Base-by-base conservation (phyloP, 2,113 vertebrate species). In the Pyrgilauda ruficollis region DNA sequence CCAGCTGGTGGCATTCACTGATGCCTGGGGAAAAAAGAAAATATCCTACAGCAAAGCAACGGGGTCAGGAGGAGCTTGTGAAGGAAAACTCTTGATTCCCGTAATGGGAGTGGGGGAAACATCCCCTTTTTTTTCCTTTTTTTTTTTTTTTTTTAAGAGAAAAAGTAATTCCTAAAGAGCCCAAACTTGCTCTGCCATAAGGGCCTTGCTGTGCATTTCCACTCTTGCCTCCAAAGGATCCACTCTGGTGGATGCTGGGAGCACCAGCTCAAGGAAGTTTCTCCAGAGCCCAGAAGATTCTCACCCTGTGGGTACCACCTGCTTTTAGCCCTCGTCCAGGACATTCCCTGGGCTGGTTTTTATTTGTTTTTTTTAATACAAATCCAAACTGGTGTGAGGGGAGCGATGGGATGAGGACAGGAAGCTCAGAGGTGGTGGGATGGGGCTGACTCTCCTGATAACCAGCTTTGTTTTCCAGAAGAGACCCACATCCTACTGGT, bases 1-100 rank as follows among this genome's bases (percentile, higher is more conserved):
- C 43, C 95, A 93, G 89, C 87, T 96, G 87, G 91, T 87, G 87
- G 73, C 56, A 53, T 24, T 28, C 75, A 62, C 70, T 68, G 86
- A 72, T 78, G 63, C 81, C 64, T 35, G 5, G 64, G 81, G 81
- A 93, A 84, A 72, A 96, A 95, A 89, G 70, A 8, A 72, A 76
- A 59, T 39, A 63, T 11, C 79, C 79, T 53, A 23, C 58, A 2
- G 59, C 68, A 69, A 75, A 90, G 82, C 75, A 94, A 47, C 44
- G 9, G 73, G 78, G 33, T 90, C 68, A 33, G 77, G 59, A 53
- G 59, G 75, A 39, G 66, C 11, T 50, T 87, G 31, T 50, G 80
- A 81, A 69, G 58, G 56, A 87, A 90, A 96, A 61, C 55, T 88
- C 39, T 58, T 78, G 79, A 81, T 76, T 91, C 80, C 58, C 5